Evolutionary conservation across 2,888 invertebrate species (phyloP).

Genomic region (Campaea margaritaria): DNA sequence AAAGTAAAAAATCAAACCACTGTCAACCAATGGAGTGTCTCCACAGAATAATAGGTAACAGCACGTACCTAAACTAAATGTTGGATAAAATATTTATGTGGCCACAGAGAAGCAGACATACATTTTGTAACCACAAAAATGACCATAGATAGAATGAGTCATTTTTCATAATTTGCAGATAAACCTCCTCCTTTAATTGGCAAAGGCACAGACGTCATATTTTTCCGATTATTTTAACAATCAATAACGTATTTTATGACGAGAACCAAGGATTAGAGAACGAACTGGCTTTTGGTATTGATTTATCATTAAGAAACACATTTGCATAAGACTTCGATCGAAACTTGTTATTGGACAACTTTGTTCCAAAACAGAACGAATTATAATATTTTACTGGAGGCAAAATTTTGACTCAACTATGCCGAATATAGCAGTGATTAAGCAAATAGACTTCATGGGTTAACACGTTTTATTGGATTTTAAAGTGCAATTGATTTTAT

Average conservation of each 20-base stretch:
- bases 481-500: neutral
- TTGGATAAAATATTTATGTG: neutral
- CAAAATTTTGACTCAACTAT: conserved; percentile 2
- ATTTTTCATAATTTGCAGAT: neutral
- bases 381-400: conserved; percentile 12
- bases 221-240: conserved; percentile 15
- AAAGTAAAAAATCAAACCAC: too few species aligned
- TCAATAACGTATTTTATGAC: conserved; percentile 8
- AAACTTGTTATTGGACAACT: conserved; percentile 20
- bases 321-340: conserved; percentile 23
- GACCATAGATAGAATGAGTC: neutral
- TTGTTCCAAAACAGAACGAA: conserved; percentile 19
- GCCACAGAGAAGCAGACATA: neutral
- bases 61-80: too few species aligned
- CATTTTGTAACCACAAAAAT: conserved; percentile 1
- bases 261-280: conserved; percentile 11
- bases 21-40: too few species aligned
- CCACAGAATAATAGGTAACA: too few species aligned
- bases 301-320: conserved; percentile 20
- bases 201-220: conserved; percentile 1
- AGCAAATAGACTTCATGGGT: neutral
- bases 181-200: too few species aligned
- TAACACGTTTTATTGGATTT: conserved; percentile 1
- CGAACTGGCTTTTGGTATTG: conserved; percentile 14
- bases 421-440: conserved; percentile 6